Percentiles rank a stretch among this genome's conserved stretches.
Conservation (phyloP, 2,888 invertebrate genomes). For the Electrophaes corylata region DNA sequence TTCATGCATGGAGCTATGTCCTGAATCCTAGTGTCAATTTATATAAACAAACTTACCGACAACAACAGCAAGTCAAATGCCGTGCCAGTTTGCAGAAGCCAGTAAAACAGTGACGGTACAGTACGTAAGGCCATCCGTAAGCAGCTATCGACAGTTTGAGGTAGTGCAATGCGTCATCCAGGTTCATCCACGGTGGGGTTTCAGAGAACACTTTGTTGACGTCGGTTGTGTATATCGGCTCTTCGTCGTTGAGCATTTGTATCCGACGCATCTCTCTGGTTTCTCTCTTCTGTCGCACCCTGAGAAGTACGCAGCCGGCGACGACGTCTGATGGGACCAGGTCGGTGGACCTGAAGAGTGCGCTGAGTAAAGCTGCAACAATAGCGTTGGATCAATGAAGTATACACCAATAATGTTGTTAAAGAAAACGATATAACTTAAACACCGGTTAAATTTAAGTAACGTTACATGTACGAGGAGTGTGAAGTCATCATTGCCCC, state of each 20-base stretch:
- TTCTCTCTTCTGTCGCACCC: constrained; percentile 90
- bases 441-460: background rate
- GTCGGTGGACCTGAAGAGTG: constrained; percentile 92
- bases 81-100: constrained; percentile 89
- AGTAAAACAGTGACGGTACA: constrained; percentile 90
- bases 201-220: constrained; percentile 85
- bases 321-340: constrained; percentile 95
- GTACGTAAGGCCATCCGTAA: constrained; percentile 95
- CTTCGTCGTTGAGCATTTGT: constrained; percentile 86
- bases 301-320: constrained; percentile 93
- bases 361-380: constrained; percentile 87
- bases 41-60: constrained; percentile 74
- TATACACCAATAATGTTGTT: background rate
- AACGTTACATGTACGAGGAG: background rate
- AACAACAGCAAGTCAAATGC: constrained; percentile 90
- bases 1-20: too few relatives aligned
- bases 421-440: too few relatives aligned
- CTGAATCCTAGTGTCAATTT: background rate
- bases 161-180: constrained; percentile 90
- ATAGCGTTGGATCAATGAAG: constrained; percentile 2
- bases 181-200: constrained; percentile 91
- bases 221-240: constrained; percentile 87
- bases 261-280: constrained; percentile 88
- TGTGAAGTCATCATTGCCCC: too few relatives aligned
- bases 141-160: constrained; percentile 92